phyloP scores from a whole-genome alignment of 2,888 invertebrate genomes.

The Erebia palarica region DNA sequence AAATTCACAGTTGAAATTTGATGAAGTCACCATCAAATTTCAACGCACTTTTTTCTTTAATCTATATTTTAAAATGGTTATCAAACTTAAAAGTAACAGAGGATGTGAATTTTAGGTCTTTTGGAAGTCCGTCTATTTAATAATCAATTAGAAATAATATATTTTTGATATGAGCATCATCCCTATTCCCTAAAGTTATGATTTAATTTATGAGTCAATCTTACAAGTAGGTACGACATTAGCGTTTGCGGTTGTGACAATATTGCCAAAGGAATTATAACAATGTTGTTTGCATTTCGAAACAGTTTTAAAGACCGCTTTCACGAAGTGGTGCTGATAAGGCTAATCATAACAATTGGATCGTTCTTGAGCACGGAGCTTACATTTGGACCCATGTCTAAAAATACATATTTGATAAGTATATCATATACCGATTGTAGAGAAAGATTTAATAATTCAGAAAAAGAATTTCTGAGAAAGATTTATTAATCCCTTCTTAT shows the following conservation, averaged over 20 bases:
- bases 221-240: not conserved
- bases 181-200: too few species aligned
- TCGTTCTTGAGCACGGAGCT: not conserved
- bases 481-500: not conserved
- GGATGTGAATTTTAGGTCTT: too few species aligned
- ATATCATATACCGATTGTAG: not conserved
- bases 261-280: slow-evolving; percentile 15
- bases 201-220: slow-evolving; percentile 6
- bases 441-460: not conserved
- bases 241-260: slow-evolving; percentile 10
- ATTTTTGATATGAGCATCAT: too few species aligned
- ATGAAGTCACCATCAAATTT: too few species aligned
- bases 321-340: not conserved
- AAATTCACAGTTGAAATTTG: too few species aligned
- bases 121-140: too few species aligned
- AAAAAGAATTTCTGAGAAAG: too few species aligned
- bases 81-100: too few species aligned
- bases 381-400: not conserved
- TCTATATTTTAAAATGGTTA: too few species aligned
- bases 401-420: not conserved
- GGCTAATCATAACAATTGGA: not conserved
- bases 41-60: too few species aligned
- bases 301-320: not conserved
- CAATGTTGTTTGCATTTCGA: slow-evolving; percentile 14
- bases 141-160: too few species aligned